Conservation (phyloP, 2,113 vertebrate genomes). For the Apodemus speciosus region DNA sequence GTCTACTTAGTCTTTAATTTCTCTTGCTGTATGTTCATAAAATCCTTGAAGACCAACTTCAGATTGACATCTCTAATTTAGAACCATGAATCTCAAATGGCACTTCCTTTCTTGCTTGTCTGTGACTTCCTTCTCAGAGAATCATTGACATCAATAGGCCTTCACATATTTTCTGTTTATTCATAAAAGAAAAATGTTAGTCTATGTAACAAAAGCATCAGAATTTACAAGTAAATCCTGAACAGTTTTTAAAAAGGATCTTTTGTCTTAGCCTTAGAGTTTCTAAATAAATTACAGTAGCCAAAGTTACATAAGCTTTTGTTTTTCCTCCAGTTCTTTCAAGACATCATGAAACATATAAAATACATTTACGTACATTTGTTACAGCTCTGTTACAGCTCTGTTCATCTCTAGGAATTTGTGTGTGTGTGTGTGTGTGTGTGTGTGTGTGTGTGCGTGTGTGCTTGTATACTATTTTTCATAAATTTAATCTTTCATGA, state of each 20-base stretch:
- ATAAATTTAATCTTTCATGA: not conserved
- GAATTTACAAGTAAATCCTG: not conserved
- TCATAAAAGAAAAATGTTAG: not conserved
- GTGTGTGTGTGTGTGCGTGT: not conserved
- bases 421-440: not conserved
- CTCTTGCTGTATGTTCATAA: not conserved
- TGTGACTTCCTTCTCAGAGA: not conserved
- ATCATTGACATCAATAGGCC: fast-evolving
- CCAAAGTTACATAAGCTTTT: not conserved
- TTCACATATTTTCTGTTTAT: not conserved
- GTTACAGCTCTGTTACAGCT: not conserved
- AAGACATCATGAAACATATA: not conserved
- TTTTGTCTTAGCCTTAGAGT: not conserved
- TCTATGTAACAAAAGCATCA: not conserved
- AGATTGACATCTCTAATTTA: not conserved
- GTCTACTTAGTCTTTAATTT: not conserved
- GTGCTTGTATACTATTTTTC: not conserved
- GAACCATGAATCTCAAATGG: not conserved
- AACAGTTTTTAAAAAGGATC: not conserved
- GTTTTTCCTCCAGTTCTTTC: not conserved
- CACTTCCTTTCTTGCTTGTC: not conserved
- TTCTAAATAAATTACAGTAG: not conserved
- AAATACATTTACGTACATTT: not conserved
- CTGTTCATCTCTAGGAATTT: not conserved
- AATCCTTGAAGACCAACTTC: not conserved